These are phyloP conservation scores for Tetragonisca angustula DNA, from an alignment of 2,888 invertebrate genomes.

Conservation along the genomic window DNA sequence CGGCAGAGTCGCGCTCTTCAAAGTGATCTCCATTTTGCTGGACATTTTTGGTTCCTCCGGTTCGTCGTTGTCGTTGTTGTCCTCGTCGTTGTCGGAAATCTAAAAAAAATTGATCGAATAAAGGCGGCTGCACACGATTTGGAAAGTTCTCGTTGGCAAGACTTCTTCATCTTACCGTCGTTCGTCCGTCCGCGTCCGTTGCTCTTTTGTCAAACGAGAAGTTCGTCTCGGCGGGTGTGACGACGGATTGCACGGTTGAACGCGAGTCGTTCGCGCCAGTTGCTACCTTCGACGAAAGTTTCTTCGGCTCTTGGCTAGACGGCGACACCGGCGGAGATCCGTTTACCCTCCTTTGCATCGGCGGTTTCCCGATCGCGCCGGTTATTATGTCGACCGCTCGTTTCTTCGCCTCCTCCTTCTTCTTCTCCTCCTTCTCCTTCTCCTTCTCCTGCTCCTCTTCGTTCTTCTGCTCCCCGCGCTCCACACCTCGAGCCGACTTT, in stretches of 20 bases:
- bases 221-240: constrained; percentile 76
- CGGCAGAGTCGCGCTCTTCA: constrained; percentile 89
- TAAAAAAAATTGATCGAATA: not conserved
- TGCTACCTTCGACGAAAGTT: constrained; percentile 80
- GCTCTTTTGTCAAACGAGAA: constrained; percentile 77
- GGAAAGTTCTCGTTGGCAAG: not conserved
- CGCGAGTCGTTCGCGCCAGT: constrained; percentile 81
- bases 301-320: constrained; percentile 77
- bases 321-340: constrained; percentile 81
- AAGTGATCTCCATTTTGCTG: constrained; percentile 88
- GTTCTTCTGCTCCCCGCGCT: constrained; percentile 52
- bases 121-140: not conserved
- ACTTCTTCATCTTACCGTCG: constrained; percentile 65
- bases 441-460: constrained; percentile 47
- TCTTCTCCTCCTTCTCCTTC: constrained; percentile 61
- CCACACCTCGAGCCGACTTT: constrained; percentile 22
- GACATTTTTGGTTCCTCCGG: constrained; percentile 84
- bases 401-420: constrained; percentile 79
- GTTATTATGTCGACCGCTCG: constrained; percentile 80
- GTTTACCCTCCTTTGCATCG: constrained; percentile 73
- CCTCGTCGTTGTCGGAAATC: constrained; percentile 15
- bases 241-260: constrained; percentile 78
- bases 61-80: constrained; percentile 31
- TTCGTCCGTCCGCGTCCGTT: constrained; percentile 58
- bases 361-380: constrained; percentile 79